phyloP scores from a whole-genome alignment of 1,140 invertebrate species.

The Capitella teleta region DNA sequence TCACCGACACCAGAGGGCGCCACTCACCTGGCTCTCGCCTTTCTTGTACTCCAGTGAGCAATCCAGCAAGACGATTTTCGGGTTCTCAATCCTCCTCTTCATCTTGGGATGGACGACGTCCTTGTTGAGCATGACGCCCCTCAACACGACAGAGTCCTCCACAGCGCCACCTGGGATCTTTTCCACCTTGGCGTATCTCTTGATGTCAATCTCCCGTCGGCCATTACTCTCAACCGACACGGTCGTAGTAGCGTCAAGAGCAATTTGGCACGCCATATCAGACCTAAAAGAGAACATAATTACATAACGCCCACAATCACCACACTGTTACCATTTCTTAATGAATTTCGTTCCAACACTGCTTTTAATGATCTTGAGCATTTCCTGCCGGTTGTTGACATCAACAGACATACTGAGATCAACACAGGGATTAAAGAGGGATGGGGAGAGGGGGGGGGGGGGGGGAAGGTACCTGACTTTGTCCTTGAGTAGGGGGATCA shows the following conservation, averaged over 20 bases:
- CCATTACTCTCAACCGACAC: constrained; percentile 82
- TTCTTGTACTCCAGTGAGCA: constrained; percentile 98
- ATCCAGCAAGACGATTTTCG: constrained; percentile 86
- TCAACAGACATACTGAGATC: constrained; percentile 63
- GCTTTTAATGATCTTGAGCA: constrained; percentile 76
- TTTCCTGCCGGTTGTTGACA: constrained; percentile 65
- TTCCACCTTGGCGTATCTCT: constrained; percentile 95
- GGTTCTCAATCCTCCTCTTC: constrained; percentile 84
- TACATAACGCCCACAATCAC: neutral
- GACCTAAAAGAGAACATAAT: constrained; percentile 40
- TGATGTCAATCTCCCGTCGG: constrained; percentile 91
- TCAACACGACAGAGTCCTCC: constrained; percentile 87
- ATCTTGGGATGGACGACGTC: constrained; percentile 98
- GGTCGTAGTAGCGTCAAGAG: constrained; percentile 84
- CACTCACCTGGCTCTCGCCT: constrained; percentile 75
- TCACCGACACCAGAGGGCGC: too few species aligned
- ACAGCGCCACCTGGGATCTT: constrained; percentile 94
- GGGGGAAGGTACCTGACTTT: constrained; percentile 55
- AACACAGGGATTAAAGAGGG: too few species aligned
- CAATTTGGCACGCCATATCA: constrained; percentile 88
- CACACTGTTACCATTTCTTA: constrained; percentile 61
- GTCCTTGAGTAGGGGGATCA: constrained; percentile 67
- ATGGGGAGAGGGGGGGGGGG: too few species aligned
- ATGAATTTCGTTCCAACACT: constrained; percentile 97
- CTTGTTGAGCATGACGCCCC: constrained; percentile 97